Base-by-base conservation (phyloP, 2,797 vertebrate species). In the Onychomys arenicola region DNA sequence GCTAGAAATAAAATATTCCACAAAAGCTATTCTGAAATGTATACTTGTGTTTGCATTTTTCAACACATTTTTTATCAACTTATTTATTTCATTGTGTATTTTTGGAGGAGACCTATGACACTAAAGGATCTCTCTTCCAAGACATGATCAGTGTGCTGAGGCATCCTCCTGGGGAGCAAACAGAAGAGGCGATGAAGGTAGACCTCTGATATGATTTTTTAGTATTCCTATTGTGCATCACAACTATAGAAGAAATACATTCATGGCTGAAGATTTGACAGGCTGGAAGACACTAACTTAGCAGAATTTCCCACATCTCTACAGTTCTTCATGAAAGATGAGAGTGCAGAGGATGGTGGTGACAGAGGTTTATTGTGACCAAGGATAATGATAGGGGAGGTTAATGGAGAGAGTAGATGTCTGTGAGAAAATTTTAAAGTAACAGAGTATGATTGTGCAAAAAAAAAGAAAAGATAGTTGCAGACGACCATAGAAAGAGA, bases 351-450 rank as follows among this genome's bases (percentile, higher is more conserved):
- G 5, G 6, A 49, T 34, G 5, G 17, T 67, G 23, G 19, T 46
- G 19, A 49, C 3, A 61, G n/a, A 82, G 34, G 40, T 4, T 25
- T 6, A 65, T 34, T 63, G 21, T 67, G 25, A 67, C 19, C 3
- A 23, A 34, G 3, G 6, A 59, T 65, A 10, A 65, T 21, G 3
- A 11, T 8, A 34, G 0, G 1, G 49, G 27, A 34, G 0, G 0
- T 7, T 61, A 37, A 32, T 32, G 4, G 9, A 34, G 32, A 34
- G 40, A 67, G 5, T 5, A 49, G 83, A n/a, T 25, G 29, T 10
- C 11, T 27, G 3, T 61, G 7, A 5, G 8, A 49, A 52, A 52
- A 52, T 5, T 52, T 17, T 52, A 32, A 34, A 12, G 55, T 37
- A 16, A 34, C 5, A 46, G 9, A 32, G 2, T 5, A 46, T 46